phyloP scores from a whole-genome alignment of 1,140 invertebrate genomes.

The Drosophila eugracilis region DNA sequence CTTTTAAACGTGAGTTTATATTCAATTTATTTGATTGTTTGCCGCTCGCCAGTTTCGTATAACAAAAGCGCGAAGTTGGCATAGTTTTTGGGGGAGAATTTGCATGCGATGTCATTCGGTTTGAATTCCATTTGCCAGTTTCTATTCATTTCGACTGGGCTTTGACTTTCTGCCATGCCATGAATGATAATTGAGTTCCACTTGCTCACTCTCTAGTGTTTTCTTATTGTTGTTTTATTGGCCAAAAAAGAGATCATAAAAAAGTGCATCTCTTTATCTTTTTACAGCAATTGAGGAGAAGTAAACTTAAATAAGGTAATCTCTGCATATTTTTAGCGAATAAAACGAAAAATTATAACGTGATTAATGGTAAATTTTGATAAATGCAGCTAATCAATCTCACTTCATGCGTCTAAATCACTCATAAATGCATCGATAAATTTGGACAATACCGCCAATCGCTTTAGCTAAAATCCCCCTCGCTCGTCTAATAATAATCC shows the following conservation, averaged over 20 bases:
- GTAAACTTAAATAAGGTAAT: too few relatives aligned
- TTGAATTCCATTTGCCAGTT: constrained; percentile 45
- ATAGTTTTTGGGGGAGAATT: constrained; percentile 42
- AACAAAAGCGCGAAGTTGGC: constrained; percentile 42
- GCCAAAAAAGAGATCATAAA: neutral
- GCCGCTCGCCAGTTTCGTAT: constrained; percentile 24
- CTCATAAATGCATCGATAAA: constrained; percentile 32
- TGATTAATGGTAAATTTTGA: neutral
- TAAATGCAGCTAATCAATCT: constrained; percentile 25
- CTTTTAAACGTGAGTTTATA: constrained; percentile 74
- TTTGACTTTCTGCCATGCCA: constrained; percentile 61
- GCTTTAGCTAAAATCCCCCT: constrained; percentile 9
- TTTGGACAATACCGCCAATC: constrained; percentile 22
- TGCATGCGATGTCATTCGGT: constrained; percentile 58
- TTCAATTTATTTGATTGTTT: constrained; percentile 71
- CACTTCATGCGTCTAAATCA: constrained; percentile 10
- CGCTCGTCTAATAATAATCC: constrained; percentile 10
- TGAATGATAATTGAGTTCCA: constrained; percentile 77
- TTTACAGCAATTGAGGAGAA: too few relatives aligned
- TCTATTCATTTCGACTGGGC: constrained; percentile 58
- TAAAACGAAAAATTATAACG: too few relatives aligned
- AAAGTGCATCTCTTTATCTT: too few relatives aligned
- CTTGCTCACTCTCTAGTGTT: constrained; percentile 23
- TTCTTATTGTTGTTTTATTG: constrained; percentile 35
- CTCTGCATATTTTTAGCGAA: too few relatives aligned